Evolutionary conservation across 2,797 vertebrate genomes (phyloP).

Genomic region (Syngnathus rostellatus): DNA sequence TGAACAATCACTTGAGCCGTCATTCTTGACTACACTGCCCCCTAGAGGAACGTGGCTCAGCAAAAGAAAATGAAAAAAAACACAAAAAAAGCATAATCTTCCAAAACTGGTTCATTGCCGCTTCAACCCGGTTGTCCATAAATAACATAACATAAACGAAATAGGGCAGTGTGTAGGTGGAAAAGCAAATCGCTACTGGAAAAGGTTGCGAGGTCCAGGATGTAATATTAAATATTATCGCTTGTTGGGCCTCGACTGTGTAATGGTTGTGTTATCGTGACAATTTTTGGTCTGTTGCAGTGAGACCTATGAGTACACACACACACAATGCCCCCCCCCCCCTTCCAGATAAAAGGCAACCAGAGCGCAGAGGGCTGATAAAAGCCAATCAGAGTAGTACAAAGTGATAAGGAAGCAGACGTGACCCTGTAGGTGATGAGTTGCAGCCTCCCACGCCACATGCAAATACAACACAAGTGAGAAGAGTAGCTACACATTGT

Average conservation of each 20-base stretch:
- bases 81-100: background rate
- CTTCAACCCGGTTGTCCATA: background rate
- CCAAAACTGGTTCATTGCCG: background rate
- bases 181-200: background rate
- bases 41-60: background rate
- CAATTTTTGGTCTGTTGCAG: slow-evolving; percentile 2
- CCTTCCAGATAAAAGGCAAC: slow-evolving; percentile 53
- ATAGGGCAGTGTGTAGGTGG: background rate
- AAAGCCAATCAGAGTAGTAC: slow-evolving; percentile 47
- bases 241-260: background rate
- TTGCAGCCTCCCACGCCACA: slow-evolving; percentile 8
- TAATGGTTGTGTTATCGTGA: background rate
- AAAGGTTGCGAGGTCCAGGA: background rate
- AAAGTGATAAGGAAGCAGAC: slow-evolving; percentile 50
- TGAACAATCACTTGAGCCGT: background rate
- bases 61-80: background rate
- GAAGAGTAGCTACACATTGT: background rate
- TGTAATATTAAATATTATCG: background rate
- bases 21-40: slow-evolving; percentile 4
- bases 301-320: slow-evolving; percentile 5
- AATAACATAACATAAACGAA: background rate
- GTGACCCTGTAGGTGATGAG: slow-evolving; percentile 46
- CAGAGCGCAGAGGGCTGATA: slow-evolving; percentile 49
- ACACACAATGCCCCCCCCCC: background rate
- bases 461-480: background rate